Conservation (phyloP, 1,140 invertebrate species). For the Mylabris phalerata region DNA sequence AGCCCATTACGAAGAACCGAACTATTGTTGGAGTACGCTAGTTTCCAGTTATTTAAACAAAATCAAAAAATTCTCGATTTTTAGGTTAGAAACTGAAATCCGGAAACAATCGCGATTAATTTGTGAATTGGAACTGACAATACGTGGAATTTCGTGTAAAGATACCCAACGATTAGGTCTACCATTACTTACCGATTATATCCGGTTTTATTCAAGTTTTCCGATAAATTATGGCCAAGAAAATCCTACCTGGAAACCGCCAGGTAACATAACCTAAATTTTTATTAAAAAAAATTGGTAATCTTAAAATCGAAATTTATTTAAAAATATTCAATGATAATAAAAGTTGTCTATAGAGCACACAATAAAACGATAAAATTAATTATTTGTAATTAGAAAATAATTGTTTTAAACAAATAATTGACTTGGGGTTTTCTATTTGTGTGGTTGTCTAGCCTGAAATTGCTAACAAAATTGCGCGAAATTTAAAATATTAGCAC, state of each 20-base stretch:
- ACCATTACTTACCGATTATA: slow-evolving; percentile 28
- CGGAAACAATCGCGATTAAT: slow-evolving; percentile 28
- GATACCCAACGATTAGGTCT: slow-evolving; percentile 28
- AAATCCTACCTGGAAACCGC: slow-evolving; percentile 34
- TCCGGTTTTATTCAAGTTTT: slow-evolving; percentile 34
- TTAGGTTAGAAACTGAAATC: slow-evolving; percentile 30
- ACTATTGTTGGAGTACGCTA: slow-evolving; percentile 17
- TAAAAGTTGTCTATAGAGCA: no score
- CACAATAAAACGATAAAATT: no score
- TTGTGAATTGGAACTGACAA: slow-evolving; percentile 31
- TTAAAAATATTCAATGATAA: no score
- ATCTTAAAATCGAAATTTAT: no score
- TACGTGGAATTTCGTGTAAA: slow-evolving; percentile 27
- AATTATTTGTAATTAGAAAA: no score
- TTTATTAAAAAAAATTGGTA: neutral
- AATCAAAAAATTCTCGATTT: slow-evolving; percentile 3
- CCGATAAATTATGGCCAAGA: slow-evolving; percentile 36
- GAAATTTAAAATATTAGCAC: neutral
- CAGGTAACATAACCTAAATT: slow-evolving; percentile 14
- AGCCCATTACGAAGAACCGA: slow-evolving; percentile 5
- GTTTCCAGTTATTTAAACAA: neutral
- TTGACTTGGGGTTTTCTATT: no score
- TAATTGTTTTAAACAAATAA: no score
- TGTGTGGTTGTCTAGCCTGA: no score
- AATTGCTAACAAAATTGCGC: no score